Conservation (phyloP, 2,888 invertebrate genomes). For the Agrochola lota region DNA sequence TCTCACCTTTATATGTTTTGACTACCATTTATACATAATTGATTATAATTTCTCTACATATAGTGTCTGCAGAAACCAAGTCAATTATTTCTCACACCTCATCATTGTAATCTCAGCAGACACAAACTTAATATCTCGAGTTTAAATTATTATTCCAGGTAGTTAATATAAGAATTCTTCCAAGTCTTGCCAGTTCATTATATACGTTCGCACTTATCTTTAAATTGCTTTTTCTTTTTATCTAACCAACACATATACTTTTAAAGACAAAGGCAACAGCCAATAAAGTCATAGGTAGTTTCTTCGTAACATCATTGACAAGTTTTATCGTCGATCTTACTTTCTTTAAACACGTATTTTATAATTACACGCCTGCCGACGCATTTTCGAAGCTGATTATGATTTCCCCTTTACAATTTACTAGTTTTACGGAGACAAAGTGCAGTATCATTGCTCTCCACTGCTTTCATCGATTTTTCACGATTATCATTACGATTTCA, state of each 20-base stretch:
- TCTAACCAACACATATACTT: conserved; percentile 33
- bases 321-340: conserved; percentile 55
- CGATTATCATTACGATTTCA: not conserved
- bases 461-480: conserved; percentile 20
- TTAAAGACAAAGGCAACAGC: conserved; percentile 48
- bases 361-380: conserved; percentile 57
- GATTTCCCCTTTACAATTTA: conserved; percentile 40
- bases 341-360: conserved; percentile 61
- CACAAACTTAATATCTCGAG: conserved; percentile 5
- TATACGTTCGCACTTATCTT: conserved; percentile 28
- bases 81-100: not conserved
- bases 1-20: not conserved
- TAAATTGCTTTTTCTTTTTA: conserved; percentile 39
- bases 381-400: conserved; percentile 67
- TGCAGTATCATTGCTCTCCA: conserved; percentile 9
- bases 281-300: conserved; percentile 55
- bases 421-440: conserved; percentile 27
- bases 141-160: conserved; percentile 17
- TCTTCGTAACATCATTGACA: conserved; percentile 49
- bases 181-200: conserved; percentile 41
- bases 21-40: not conserved
- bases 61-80: not conserved
- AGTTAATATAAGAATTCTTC: conserved; percentile 20
- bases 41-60: not conserved
- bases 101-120: conserved; percentile 7